These are phyloP conservation scores for Ectropis crepuscularia DNA, from an alignment of 2,888 invertebrate species.

Conservation along the genomic window DNA sequence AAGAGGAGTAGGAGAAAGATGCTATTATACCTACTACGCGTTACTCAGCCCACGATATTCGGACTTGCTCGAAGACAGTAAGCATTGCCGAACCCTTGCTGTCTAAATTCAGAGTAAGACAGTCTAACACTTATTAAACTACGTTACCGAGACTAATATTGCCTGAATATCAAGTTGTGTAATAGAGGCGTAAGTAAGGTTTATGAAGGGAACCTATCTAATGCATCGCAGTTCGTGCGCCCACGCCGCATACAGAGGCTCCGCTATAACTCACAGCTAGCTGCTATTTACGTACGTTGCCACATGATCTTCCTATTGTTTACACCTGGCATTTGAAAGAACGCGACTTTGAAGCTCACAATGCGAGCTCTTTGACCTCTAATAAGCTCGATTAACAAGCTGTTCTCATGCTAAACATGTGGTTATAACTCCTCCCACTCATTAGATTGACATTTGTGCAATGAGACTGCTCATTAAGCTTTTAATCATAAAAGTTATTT, in stretches of 20 bases:
- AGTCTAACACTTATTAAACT: too few relatives aligned
- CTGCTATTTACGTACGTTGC: slow-evolving; percentile 35
- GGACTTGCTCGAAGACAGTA: too few relatives aligned
- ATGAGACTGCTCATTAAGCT: too few relatives aligned
- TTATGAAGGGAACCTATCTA: not conserved
- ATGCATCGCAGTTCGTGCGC: slow-evolving; percentile 44
- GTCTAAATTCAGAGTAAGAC: too few relatives aligned
- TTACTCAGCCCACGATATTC: too few relatives aligned
- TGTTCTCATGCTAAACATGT: slow-evolving; percentile 19
- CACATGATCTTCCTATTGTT: slow-evolving; percentile 58
- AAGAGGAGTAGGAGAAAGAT: too few relatives aligned
- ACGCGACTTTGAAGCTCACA: slow-evolving; percentile 18
- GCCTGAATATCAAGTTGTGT: too few relatives aligned
- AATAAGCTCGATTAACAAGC: slow-evolving; percentile 22
- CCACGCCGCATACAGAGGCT: slow-evolving; percentile 59
- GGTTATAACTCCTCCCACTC: slow-evolving; percentile 2
- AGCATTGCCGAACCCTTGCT: too few relatives aligned
- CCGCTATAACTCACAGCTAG: slow-evolving; percentile 13
- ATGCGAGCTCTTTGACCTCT: slow-evolving; percentile 26
- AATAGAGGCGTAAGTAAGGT: not conserved
- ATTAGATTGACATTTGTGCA: not conserved
- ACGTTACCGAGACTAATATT: too few relatives aligned
- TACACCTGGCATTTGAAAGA: slow-evolving; percentile 30
- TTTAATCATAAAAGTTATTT: too few relatives aligned
- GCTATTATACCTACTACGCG: too few relatives aligned